phyloP scores from a whole-genome alignment of 2,888 invertebrate species.

The Arge pagana region DNA sequence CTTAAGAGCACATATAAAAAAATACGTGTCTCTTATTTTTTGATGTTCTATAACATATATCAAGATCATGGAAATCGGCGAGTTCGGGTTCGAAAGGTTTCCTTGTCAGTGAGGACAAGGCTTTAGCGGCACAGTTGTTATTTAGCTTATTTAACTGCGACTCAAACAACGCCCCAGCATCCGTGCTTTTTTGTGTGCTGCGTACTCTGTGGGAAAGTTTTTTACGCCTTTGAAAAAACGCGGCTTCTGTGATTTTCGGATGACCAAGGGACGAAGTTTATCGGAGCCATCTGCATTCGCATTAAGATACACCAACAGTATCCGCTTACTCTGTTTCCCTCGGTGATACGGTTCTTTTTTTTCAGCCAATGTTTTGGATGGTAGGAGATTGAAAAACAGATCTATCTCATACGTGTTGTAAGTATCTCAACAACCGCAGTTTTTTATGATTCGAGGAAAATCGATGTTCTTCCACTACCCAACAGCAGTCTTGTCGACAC shows the following conservation, averaged over 20 bases:
- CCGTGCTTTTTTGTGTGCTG: conserved; percentile 46
- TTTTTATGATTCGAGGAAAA: conserved; percentile 8
- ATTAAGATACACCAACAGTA: conserved; percentile 44
- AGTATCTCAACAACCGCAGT: conserved; percentile 27
- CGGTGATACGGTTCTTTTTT: conserved; percentile 43
- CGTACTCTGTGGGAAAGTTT: conserved; percentile 40
- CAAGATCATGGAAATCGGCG: too few relatives aligned
- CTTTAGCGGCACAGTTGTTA: too few relatives aligned
- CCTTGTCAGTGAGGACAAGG: too few relatives aligned
- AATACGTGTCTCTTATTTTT: too few relatives aligned
- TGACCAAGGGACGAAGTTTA: conserved; percentile 44
- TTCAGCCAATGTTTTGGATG: conserved; percentile 39
- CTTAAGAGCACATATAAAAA: too few relatives aligned
- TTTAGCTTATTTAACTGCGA: conserved; percentile 3
- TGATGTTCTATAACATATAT: too few relatives aligned
- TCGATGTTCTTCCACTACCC: conserved; percentile 1
- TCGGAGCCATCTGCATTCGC: conserved; percentile 44
- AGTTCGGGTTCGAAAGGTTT: too few relatives aligned
- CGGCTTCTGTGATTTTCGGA: conserved; percentile 47
- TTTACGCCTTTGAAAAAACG: conserved; percentile 41
- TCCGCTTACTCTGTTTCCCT: conserved; percentile 47
- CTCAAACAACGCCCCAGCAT: conserved; percentile 36
- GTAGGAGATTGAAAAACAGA: conserved; percentile 36
- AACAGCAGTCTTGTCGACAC: conserved; percentile 1
- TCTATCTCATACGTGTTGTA: conserved; percentile 43